Conservation (phyloP, 2,113 vertebrate species). For the Turdus rufiventris region DNA sequence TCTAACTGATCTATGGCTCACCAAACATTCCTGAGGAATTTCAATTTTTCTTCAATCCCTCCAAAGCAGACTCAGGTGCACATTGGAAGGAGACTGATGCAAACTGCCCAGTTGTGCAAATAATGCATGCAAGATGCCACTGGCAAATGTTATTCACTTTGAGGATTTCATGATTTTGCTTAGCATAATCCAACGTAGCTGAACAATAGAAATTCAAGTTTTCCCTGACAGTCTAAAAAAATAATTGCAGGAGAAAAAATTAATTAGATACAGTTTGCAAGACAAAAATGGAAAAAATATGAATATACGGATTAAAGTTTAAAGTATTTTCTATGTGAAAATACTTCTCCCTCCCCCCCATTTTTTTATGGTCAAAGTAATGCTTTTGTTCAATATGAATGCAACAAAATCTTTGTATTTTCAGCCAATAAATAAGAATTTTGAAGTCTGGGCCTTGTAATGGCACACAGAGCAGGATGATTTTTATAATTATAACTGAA, state of each 20-base stretch:
- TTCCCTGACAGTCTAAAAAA: neutral
- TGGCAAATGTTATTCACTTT: neutral
- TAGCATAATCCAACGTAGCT: neutral
- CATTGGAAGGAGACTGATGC: neutral
- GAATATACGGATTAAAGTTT: neutral
- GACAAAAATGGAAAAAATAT: neutral
- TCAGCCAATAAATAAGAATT: neutral
- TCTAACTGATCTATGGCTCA: slow-evolving; percentile 9
- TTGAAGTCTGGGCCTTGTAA: neutral
- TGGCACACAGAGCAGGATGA: neutral
- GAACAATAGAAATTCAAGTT: neutral
- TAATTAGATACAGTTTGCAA: neutral
- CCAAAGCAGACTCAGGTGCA: neutral
- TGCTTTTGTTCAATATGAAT: neutral
- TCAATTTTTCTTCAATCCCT: neutral
- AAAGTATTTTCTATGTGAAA: neutral
- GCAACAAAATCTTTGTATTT: neutral
- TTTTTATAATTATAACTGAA: neutral
- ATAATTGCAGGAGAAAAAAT: neutral
- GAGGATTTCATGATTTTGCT: neutral
- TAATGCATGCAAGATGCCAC: neutral
- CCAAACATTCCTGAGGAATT: neutral
- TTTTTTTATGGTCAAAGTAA: neutral
- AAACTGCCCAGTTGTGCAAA: neutral
- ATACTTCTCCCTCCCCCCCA: rapidly evolving